phyloP scores from a whole-genome alignment of 2,113 vertebrate genomes.

The Oryzias woworae region DNA sequence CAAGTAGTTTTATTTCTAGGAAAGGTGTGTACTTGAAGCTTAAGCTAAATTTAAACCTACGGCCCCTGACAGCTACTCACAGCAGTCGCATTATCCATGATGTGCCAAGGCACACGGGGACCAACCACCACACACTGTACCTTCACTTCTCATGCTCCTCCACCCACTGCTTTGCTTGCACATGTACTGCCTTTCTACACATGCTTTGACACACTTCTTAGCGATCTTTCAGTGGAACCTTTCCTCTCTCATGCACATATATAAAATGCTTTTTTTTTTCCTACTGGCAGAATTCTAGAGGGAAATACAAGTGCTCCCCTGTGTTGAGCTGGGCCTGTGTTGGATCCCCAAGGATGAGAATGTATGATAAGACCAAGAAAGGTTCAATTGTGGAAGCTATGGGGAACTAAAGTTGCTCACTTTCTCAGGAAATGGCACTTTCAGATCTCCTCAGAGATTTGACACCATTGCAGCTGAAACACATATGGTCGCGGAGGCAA shows the following conservation, averaged over 20 bases:
- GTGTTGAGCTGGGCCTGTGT: slow-evolving; percentile 50
- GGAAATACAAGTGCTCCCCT: slow-evolving; percentile 49
- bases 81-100: slow-evolving; percentile 40
- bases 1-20: slow-evolving; percentile 28
- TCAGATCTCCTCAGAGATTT: slow-evolving; percentile 49
- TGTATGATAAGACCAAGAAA: slow-evolving; percentile 62
- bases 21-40: slow-evolving; percentile 25
- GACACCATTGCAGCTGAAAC: slow-evolving; percentile 44
- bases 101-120: slow-evolving; percentile 19
- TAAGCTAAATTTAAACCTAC: slow-evolving; percentile 54
- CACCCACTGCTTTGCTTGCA: not conserved
- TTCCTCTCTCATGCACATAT: slow-evolving; percentile 12
- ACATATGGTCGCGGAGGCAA: slow-evolving; percentile 7
- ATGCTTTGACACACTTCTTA: slow-evolving; percentile 13
- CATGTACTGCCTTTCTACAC: slow-evolving; percentile 18
- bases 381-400: slow-evolving; percentile 42
- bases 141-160: slow-evolving; percentile 16
- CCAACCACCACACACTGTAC: slow-evolving; percentile 27
- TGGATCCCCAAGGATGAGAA: slow-evolving; percentile 55
- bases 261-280: slow-evolving; percentile 22
- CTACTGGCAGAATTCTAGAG: slow-evolving; percentile 25
- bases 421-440: slow-evolving; percentile 65
- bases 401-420: slow-evolving; percentile 47
- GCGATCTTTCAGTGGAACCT: too few species aligned
- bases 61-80: slow-evolving; percentile 35